These are phyloP conservation scores for Cephus cinctus DNA, from an alignment of 1,140 invertebrate species.

Conservation along the genomic window DNA sequence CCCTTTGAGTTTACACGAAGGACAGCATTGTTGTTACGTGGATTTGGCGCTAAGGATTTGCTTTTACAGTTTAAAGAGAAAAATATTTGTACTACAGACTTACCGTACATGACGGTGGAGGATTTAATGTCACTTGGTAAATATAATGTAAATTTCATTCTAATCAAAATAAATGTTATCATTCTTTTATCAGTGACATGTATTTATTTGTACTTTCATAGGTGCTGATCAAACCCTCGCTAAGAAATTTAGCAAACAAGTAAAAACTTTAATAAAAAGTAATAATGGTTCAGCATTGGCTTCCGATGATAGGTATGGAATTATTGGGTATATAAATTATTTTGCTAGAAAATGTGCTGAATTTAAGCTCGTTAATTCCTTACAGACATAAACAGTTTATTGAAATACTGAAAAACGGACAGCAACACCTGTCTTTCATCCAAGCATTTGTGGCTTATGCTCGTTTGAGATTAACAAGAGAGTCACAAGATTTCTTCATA, in stretches of 20 bases:
- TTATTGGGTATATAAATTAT: conserved; percentile 16
- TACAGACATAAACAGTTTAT: conserved; percentile 24
- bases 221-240: conserved; percentile 18
- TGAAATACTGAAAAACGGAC: conserved; percentile 21
- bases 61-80: conserved; percentile 19
- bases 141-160: neutral
- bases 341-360: conserved; percentile 4
- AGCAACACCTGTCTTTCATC: conserved; percentile 24
- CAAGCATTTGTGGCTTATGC: conserved; percentile 22
- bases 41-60: conserved; percentile 14
- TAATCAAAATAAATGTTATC: neutral
- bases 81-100: conserved; percentile 29
- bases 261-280: conserved; percentile 14
- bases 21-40: conserved; percentile 24
- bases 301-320: conserved; percentile 23
- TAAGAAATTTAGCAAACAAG: conserved; percentile 12
- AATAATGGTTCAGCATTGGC: neutral
- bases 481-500: conserved; percentile 22
- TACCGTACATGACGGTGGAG: conserved; percentile 24
- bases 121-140: conserved; percentile 34
- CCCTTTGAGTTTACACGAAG: conserved; percentile 30
- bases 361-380: conserved; percentile 23
- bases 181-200: neutral
- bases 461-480: conserved; percentile 15
- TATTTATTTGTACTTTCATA: conserved; percentile 6